Evolutionary conservation across 2,113 vertebrate genomes (phyloP).

Genomic region (Talpa occidentalis): DNA sequence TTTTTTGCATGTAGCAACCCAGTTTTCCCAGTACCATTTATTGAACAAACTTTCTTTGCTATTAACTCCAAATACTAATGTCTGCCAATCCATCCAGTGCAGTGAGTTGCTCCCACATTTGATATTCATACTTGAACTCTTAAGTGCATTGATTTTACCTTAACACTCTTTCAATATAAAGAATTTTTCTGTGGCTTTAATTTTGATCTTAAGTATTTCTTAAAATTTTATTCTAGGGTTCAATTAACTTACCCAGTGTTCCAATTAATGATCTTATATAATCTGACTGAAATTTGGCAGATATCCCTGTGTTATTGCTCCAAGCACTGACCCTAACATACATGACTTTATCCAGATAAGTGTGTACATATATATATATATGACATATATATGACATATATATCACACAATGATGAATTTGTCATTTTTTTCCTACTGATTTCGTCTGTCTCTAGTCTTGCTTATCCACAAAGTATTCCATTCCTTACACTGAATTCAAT

Average conservation of each 20-base stretch:
- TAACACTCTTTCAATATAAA: not conserved
- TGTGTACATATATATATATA: no score
- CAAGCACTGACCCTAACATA: not conserved
- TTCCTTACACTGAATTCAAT: not conserved
- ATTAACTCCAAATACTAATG: not conserved
- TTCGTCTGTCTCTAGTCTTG: not conserved
- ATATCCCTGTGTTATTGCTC: not conserved
- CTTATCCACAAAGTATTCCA: not conserved
- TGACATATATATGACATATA: not conserved
- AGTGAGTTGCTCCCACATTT: not conserved
- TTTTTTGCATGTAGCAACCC: no score
- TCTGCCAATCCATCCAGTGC: not conserved
- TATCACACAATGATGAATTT: not conserved
- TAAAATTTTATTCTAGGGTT: not conserved
- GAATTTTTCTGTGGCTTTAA: not conserved
- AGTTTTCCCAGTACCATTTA: no score
- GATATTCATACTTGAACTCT: not conserved
- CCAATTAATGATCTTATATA: not conserved
- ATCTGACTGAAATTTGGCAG: not conserved
- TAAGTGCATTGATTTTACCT: not conserved
- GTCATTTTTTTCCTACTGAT: not conserved
- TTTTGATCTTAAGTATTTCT: not conserved
- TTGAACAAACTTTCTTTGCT: no score
- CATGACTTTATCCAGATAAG: not conserved
- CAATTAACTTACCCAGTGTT: not conserved